Percentiles rank a stretch among this genome's conserved stretches.
Conservation (phyloP, 2,113 vertebrate species). For the Puntigrus tetrazona region DNA sequence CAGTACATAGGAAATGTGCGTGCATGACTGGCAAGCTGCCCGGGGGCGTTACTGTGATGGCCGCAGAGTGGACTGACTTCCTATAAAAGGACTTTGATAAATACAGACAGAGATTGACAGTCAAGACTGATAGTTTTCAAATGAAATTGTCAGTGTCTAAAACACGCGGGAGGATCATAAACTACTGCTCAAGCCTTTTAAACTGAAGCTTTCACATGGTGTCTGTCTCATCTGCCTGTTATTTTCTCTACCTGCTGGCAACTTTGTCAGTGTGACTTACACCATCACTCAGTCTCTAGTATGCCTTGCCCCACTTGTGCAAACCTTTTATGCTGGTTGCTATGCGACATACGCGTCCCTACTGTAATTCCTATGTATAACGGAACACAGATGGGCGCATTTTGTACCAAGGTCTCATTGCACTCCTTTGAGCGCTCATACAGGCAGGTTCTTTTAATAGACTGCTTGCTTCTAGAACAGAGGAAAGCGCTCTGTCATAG, state of each 20-base stretch:
- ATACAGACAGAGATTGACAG: slow-evolving; percentile 24
- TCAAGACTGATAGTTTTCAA: slow-evolving; percentile 29
- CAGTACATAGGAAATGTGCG: neutral
- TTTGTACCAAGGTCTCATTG: neutral
- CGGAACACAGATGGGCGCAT: neutral
- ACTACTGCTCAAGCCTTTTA: neutral
- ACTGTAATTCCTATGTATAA: neutral
- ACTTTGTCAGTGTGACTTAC: neutral
- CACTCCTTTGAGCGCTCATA: neutral
- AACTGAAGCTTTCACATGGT: slow-evolving; percentile 23
- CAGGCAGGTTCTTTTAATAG: neutral
- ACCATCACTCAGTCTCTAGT: slow-evolving; percentile 17
- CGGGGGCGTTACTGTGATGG: neutral
- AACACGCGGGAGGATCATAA: neutral
- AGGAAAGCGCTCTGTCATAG: neutral
- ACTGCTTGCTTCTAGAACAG: neutral
- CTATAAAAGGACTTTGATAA: neutral
- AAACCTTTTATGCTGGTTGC: slow-evolving; percentile 1
- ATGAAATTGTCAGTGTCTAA: slow-evolving; percentile 29
- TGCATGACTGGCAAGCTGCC: slow-evolving; percentile 4
- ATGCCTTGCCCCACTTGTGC: neutral
- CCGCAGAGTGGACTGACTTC: neutral
- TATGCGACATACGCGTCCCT: neutral
- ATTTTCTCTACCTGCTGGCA: slow-evolving; percentile 19
- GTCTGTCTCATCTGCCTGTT: slow-evolving; percentile 12